phyloP scores from a whole-genome alignment of 2,797 vertebrate species.

The Fratercula arctica region DNA sequence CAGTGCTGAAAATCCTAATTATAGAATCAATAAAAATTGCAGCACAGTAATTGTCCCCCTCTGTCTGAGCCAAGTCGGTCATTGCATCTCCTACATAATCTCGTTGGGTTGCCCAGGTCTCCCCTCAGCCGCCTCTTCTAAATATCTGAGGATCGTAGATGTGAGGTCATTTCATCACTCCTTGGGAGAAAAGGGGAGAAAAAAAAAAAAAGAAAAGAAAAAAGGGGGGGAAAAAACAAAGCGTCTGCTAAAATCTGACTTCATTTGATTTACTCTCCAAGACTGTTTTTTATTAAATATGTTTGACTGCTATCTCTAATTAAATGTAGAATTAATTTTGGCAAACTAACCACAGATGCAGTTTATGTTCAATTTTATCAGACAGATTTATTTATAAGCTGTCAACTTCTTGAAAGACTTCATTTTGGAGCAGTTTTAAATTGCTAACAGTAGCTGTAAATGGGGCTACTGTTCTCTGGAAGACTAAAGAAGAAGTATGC shows the following conservation, averaged over 20 bases:
- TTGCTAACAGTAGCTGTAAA: conserved; percentile 87
- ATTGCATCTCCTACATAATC: conserved; percentile 59
- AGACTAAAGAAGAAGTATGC: conserved; percentile 85
- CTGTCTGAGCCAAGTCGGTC: conserved; percentile 54
- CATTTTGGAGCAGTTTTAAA: conserved; percentile 85
- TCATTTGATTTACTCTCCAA: conserved; percentile 81
- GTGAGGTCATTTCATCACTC: conserved; percentile 73
- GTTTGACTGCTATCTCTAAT: conserved; percentile 85
- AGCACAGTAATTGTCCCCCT: conserved; percentile 58
- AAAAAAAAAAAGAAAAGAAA: not conserved
- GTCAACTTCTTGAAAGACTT: conserved; percentile 86
- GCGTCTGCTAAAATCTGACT: conserved; percentile 77
- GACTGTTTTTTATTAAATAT: conserved; percentile 84
- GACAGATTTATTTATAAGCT: conserved; percentile 88
- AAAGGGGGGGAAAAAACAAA: not conserved
- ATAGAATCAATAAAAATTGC: conserved; percentile 61
- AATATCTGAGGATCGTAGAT: conserved; percentile 63
- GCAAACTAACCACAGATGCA: conserved; percentile 84
- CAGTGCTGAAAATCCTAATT: conserved; percentile 48
- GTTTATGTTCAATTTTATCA: conserved; percentile 85
- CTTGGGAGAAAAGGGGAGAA: not conserved
- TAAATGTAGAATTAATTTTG: conserved; percentile 86
- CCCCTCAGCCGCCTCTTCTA: conserved; percentile 22
- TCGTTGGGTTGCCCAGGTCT: conserved; percentile 42
- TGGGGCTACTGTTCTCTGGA: conserved; percentile 89